These are phyloP conservation scores for Drosophila putrida DNA, from an alignment of 2,888 invertebrate genomes.

Conservation along the genomic window DNA sequence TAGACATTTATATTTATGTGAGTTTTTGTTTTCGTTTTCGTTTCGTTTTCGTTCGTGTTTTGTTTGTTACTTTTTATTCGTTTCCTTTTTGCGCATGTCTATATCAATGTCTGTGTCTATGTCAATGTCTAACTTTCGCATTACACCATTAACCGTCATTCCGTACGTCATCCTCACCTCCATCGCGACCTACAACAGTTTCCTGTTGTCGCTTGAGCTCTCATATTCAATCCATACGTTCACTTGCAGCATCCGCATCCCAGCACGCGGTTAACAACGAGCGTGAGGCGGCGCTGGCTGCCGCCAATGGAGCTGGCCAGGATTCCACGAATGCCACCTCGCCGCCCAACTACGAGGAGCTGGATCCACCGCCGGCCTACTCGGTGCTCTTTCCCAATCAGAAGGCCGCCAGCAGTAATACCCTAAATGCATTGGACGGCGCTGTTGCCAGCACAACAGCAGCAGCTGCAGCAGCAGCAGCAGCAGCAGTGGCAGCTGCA, in stretches of 20 bases:
- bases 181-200: slow-evolving; percentile 62
- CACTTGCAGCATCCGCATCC: slow-evolving; percentile 84
- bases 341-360: slow-evolving; percentile 88
- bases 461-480: slow-evolving; percentile 44
- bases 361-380: slow-evolving; percentile 89
- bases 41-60: slow-evolving; percentile 18
- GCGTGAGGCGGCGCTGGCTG: slow-evolving; percentile 82
- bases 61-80: slow-evolving; percentile 3
- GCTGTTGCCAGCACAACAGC: slow-evolving; percentile 58
- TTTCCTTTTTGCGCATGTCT: slow-evolving; percentile 29
- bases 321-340: slow-evolving; percentile 74
- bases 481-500: slow-evolving; percentile 37
- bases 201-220: slow-evolving; percentile 82
- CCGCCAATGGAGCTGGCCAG: slow-evolving; percentile 67
- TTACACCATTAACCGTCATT: slow-evolving; percentile 27
- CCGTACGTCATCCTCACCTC: not conserved
- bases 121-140: slow-evolving; percentile 29
- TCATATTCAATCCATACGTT: slow-evolving; percentile 83
- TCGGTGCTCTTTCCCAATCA: slow-evolving; percentile 88
- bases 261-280: slow-evolving; percentile 84
- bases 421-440: slow-evolving; percentile 70
- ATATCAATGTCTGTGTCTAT: slow-evolving; percentile 48
- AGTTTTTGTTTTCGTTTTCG: slow-evolving; percentile 41
- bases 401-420: slow-evolving; percentile 81
- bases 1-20: slow-evolving; percentile 62